A percentile compares a stretch with the other conserved stretches of the same genome.
Evolutionary conservation across 2,797 vertebrate species (phyloP).

Genomic region (Chloroceryle amazona): DNA sequence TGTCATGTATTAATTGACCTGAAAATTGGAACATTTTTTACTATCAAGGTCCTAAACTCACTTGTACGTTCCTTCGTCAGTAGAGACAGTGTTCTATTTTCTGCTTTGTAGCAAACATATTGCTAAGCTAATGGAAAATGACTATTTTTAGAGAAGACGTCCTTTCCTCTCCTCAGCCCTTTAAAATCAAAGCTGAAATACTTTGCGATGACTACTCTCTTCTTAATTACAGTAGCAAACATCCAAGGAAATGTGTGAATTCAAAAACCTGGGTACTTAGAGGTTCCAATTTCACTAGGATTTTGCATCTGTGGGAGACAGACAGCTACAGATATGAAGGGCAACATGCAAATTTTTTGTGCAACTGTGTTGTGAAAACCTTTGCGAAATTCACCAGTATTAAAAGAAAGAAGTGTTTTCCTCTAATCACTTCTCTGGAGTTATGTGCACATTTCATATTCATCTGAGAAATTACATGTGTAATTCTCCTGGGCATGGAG

Average conservation of each 20-base stretch:
- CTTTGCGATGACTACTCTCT: neutral
- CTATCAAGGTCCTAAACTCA: neutral
- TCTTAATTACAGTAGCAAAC: neutral
- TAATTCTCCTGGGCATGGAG: neutral
- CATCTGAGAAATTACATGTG: neutral
- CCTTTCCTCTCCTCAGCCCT: neutral
- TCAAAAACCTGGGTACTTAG: neutral
- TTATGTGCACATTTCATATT: neutral
- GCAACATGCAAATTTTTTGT: neutral
- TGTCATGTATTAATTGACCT: neutral
- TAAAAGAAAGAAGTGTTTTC: neutral
- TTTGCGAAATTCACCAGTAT: neutral
- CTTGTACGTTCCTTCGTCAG: neutral
- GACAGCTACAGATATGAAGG: neutral
- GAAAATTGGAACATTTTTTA: neutral
- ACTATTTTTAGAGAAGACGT: neutral
- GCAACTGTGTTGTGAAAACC: neutral
- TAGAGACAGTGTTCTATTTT: neutral
- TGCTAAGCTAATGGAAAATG: neutral
- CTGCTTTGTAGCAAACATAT: neutral
- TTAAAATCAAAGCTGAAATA: neutral
- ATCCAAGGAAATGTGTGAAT: fast-evolving
- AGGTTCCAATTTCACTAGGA: neutral
- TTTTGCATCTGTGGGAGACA: neutral
- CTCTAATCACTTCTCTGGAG: neutral